Conservation (phyloP, 1,140 invertebrate genomes). For the Nasonia longicornis region DNA sequence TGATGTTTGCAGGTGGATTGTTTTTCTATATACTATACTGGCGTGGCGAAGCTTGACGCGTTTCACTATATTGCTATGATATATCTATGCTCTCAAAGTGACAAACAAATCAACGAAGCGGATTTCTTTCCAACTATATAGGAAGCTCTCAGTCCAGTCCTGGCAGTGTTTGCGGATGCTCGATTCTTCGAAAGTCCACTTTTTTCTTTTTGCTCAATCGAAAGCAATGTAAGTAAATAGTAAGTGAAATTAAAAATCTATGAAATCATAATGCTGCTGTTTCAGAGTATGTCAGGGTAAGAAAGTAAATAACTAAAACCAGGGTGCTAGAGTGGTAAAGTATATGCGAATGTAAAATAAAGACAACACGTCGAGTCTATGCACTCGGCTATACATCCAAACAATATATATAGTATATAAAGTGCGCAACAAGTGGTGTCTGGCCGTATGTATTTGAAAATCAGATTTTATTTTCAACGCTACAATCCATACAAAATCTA, state of each 20-base stretch:
- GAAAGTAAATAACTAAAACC: constrained; percentile 4
- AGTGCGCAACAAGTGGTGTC: constrained; percentile 6
- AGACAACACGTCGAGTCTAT: not conserved
- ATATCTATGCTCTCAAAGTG: no score
- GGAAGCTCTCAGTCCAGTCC: not conserved
- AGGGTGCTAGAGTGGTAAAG: constrained; percentile 11
- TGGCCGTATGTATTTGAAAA: constrained; percentile 56
- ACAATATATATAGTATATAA: constrained; percentile 1
- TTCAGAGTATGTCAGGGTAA: not conserved
- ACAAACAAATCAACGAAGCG: not conserved
- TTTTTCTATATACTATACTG: not conserved
- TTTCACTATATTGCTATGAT: not conserved
- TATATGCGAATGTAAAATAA: not conserved
- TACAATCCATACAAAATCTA: constrained; percentile 66
- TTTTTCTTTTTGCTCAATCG: not conserved
- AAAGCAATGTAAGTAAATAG: not conserved
- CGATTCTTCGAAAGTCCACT: not conserved
- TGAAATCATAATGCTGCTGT: not conserved
- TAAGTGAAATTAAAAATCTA: no score
- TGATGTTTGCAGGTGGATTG: not conserved
- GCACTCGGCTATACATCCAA: not conserved
- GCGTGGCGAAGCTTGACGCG: not conserved
- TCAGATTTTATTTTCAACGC: constrained; percentile 62
- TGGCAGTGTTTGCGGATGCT: not conserved
- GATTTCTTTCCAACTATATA: not conserved